Evolutionary conservation across 1,140 invertebrate species (phyloP), one percentile per base, ranked within the genome.

Genomic region (Drosophila kohkoa): DNA sequence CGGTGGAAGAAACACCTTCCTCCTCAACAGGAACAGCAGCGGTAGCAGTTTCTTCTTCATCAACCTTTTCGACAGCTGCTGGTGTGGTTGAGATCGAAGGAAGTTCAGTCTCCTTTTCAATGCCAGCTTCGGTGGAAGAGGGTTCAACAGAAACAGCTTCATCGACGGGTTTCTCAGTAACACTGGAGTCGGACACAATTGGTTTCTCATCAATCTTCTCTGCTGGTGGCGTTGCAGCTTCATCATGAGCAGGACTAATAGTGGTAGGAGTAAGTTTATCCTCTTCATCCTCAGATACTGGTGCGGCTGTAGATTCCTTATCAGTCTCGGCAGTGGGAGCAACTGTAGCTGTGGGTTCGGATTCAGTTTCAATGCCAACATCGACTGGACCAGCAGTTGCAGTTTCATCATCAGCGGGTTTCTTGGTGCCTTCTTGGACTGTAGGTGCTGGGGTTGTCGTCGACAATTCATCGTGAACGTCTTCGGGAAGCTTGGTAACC

Each of bases 381-480:
- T 69, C 45, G 3, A 28, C 46, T 1, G 65, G n/a, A 5, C 46
- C 28, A 11, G 68, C 65, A 8, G 69, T 70, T 6, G 69, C 28
- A 45, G 68, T 8, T 38, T 70, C 81, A 7, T 77, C 77, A 5
- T 69, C 55, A 4, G 45, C 2, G 28, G 81, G 72, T 38, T 79
- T 69, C 38, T 79, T 82, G 25, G 52, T 73, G n/a, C 1, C 51
- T 25, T 67, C 75, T 7, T 25, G 62, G 13, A n/a, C 48, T 10
- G 65, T 5, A 15, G 55, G n/a, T 7, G 32, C 49, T 5, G 7
- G 11, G 43, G 52, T 63, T 58, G 71, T 57, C 10, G 65, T 54
- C 7, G 59, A 13, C 1, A 11, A 5, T 13, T 72, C 58, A 15
- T 38, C 67, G 5, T 41, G 28, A 1, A 7, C 32, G 25, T 15